Percentiles rank a stretch among this genome's conserved stretches.
Evolutionary conservation across 2,113 vertebrate genomes (phyloP).

Genomic region (Boleophthalmus pectinirostris): DNA sequence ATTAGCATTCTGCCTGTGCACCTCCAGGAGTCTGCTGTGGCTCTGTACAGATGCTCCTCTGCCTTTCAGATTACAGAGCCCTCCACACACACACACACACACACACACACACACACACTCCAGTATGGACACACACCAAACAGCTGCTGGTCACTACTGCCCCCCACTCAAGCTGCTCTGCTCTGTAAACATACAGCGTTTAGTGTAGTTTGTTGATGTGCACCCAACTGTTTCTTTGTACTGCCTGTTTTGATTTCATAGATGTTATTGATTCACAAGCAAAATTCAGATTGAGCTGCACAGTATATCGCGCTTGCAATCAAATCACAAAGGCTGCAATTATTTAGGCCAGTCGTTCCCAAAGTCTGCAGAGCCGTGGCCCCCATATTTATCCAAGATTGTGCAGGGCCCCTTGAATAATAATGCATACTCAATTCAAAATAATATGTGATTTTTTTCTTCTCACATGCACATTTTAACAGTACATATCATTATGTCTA

Average conservation of each 20-base stretch:
- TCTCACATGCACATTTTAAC: too few species aligned
- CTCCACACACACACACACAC: constrained; percentile 42
- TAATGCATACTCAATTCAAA: too few species aligned
- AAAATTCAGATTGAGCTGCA: background rate
- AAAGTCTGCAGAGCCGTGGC: too few species aligned
- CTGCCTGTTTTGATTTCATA: background rate
- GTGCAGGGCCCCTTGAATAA: too few species aligned
- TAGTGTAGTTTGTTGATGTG: constrained; percentile 7
- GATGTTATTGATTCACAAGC: constrained; percentile 1
- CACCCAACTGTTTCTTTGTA: background rate
- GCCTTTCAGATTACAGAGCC: constrained; percentile 55
- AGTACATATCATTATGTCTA: too few species aligned
- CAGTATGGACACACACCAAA: constrained; percentile 42
- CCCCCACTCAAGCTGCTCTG: background rate
- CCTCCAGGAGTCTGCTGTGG: constrained; percentile 61
- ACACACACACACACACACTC: constrained; percentile 16
- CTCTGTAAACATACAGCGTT: background rate
- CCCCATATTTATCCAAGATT: too few species aligned
- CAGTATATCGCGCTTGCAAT: too few species aligned
- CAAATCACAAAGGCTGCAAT: too few species aligned
- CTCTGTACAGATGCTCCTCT: constrained; percentile 57
- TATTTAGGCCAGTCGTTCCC: too few species aligned
- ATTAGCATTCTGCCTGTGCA: constrained; percentile 76
- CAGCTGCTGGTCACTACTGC: constrained; percentile 41
- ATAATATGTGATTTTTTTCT: too few species aligned